Conservation (phyloP, 2,797 vertebrate genomes). For the Pipistrellus pipistrellus region DNA sequence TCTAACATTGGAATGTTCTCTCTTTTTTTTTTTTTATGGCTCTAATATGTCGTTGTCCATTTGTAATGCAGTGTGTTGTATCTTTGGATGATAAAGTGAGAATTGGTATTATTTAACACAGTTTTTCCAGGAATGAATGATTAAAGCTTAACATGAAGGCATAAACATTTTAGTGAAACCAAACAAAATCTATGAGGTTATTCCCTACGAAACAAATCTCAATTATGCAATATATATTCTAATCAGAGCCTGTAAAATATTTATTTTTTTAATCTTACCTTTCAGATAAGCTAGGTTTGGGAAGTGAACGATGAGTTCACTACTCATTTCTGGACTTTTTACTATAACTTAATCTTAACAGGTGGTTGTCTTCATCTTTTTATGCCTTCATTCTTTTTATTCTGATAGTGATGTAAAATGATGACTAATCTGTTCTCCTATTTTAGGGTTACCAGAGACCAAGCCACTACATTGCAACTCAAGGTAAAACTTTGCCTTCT, state of each 20-base stretch:
- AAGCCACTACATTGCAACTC: constrained; percentile 99
- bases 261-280: constrained; percentile 70
- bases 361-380: constrained; percentile 83
- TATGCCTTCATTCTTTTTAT: constrained; percentile 86
- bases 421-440: constrained; percentile 87
- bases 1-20: constrained; percentile 84
- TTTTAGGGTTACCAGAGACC: constrained; percentile 98
- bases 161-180: constrained; percentile 81
- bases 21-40: constrained; percentile 76
- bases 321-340: constrained; percentile 81
- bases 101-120: constrained; percentile 69
- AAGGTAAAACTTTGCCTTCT: constrained; percentile 91
- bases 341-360: constrained; percentile 79
- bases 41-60: constrained; percentile 78
- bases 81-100: constrained; percentile 73
- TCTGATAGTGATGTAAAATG: constrained; percentile 72
- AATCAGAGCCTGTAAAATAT: constrained; percentile 73
- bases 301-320: constrained; percentile 80
- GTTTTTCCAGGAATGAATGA: constrained; percentile 70
- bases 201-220: constrained; percentile 63
- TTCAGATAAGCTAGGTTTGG: constrained; percentile 81
- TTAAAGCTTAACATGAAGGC: constrained; percentile 81
- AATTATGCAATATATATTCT: constrained; percentile 65
- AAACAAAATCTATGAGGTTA: constrained; percentile 72
- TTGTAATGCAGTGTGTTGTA: constrained; percentile 78